phyloP scores from a whole-genome alignment of 2,797 vertebrate genomes.

The Trachops cirrhosus region DNA sequence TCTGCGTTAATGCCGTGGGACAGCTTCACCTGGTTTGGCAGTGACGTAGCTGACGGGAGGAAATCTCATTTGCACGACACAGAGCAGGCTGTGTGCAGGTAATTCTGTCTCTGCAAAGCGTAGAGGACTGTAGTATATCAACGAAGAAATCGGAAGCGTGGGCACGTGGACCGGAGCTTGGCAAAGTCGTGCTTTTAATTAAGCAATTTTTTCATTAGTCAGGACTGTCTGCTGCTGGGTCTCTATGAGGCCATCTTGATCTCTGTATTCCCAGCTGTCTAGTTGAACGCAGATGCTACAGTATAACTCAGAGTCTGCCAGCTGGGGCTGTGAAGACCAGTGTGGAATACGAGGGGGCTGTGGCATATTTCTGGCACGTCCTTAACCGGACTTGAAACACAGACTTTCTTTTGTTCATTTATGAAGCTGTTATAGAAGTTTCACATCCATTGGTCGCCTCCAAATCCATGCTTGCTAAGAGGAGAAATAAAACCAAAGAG shows the following conservation, averaged over 20 bases:
- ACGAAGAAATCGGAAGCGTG: conserved; percentile 12
- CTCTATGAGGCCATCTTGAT: neutral
- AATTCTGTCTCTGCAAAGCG: conserved; percentile 20
- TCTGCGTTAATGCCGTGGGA: conserved; percentile 71
- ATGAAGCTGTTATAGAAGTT: neutral
- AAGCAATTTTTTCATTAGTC: neutral
- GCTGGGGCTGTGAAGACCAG: neutral
- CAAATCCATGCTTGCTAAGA: neutral
- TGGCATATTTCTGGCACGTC: neutral
- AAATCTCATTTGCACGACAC: conserved; percentile 61
- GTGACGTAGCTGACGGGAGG: neutral
- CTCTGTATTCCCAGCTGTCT: neutral
- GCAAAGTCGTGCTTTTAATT: neutral
- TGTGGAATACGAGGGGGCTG: neutral
- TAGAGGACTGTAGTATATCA: neutral
- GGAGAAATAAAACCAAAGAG: neutral
- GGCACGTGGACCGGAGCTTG: neutral
- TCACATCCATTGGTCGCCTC: neutral
- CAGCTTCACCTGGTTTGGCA: conserved; percentile 71
- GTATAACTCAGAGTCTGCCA: neutral
- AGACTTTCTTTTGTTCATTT: neutral
- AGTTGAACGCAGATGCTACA: neutral
- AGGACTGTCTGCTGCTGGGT: neutral
- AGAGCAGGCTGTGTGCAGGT: neutral
- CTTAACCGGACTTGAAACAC: neutral